A percentile compares a stretch with the other conserved stretches of the same genome.
phyloP scores from a whole-genome alignment of 2,797 vertebrate genomes.

The Otus scops region DNA sequence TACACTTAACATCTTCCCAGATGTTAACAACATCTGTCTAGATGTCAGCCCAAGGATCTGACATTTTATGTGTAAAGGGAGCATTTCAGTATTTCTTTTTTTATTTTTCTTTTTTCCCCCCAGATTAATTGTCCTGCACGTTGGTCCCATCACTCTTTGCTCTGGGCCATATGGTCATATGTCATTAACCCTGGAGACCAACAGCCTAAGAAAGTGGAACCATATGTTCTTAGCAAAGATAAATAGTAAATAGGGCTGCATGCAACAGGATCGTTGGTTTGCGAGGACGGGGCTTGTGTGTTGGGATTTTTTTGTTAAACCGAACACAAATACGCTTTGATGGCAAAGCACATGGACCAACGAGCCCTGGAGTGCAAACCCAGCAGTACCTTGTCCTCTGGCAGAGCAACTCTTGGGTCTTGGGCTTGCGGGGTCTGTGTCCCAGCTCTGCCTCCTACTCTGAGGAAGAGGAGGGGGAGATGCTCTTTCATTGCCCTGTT shows the following conservation, averaged over 20 bases:
- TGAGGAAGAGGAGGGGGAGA: neutral
- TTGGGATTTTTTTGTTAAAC: neutral
- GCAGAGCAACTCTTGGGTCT: neutral
- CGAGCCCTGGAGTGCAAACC: neutral
- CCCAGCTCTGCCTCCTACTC: neutral
- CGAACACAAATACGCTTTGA: neutral
- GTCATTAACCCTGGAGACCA: conserved; percentile 70
- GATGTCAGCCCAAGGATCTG: conserved; percentile 65
- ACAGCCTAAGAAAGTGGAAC: conserved; percentile 74
- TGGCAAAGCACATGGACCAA: neutral
- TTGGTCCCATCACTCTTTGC: conserved; percentile 73
- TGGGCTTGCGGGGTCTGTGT: neutral
- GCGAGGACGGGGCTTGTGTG: neutral
- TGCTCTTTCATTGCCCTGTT: conserved; percentile 6
- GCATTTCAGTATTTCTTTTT: conserved; percentile 34
- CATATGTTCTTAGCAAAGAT: conserved; percentile 68
- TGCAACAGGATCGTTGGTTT: neutral
- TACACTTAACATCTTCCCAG: conserved; percentile 61
- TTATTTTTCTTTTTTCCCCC: neutral
- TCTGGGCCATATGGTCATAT: conserved; percentile 72
- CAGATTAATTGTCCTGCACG: conserved; percentile 47
- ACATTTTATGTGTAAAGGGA: conserved; percentile 55
- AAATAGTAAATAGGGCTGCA: conserved; percentile 38
- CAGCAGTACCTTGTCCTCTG: accelerated
- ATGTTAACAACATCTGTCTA: conserved; percentile 68